Conservation (phyloP, 2,797 vertebrate species). For the Calcarius lapponicus region DNA sequence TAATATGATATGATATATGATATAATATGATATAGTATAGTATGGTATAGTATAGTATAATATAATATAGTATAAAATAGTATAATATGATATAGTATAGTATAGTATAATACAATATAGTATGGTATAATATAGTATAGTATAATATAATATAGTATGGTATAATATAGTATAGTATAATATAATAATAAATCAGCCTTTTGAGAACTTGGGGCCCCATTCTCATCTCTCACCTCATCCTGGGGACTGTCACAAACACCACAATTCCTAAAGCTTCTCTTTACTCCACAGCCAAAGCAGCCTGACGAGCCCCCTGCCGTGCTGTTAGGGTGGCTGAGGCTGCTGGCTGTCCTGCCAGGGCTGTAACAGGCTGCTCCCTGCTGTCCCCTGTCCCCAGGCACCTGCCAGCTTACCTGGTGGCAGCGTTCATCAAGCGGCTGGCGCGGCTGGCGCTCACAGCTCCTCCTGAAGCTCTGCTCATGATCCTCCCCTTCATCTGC, state of each 20-base stretch:
- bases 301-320: accelerated
- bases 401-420: conserved; percentile 91
- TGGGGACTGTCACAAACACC: not conserved
- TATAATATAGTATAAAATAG: too few relatives aligned
- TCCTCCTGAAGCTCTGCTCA: conserved; percentile 86
- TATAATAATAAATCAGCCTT: too few relatives aligned
- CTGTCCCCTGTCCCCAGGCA: conserved; percentile 77
- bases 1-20: accelerated
- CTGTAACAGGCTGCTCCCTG: not conserved
- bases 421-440: conserved; percentile 92
- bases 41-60: too few relatives aligned
- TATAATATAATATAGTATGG: too few relatives aligned
- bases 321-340: not conserved
- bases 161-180: too few relatives aligned
- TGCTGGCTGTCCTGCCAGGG: not conserved
- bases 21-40: accelerated
- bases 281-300: not conserved
- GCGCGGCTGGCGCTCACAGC: conserved; percentile 88
- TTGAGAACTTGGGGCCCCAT: too few relatives aligned
- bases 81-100: too few relatives aligned
- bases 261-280: not conserved
- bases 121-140: accelerated
- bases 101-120: accelerated
- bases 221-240: not conserved
- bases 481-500: conserved; percentile 90